Evolutionary conservation across 1,140 invertebrate species (phyloP), one percentile per base, ranked within the genome.

Genomic region (Lanistes nyassanus): DNA sequence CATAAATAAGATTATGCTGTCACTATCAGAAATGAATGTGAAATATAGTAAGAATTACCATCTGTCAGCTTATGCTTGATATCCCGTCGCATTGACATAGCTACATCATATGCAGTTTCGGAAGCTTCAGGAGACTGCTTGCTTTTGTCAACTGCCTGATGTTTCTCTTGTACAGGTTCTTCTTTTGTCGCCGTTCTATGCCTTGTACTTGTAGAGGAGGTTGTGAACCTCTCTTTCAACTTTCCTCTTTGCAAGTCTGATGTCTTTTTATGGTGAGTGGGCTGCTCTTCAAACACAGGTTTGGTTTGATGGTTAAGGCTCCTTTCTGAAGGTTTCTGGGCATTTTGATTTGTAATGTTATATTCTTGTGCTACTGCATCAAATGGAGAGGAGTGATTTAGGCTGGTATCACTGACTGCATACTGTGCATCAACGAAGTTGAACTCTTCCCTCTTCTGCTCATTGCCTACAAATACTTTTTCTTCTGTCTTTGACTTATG

Each of bases 61-160:
- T 6, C 37, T 21, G 21, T 65, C 31, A 39, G 60, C 29, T 75
- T 71, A 29, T 65, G 26, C 29, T 74, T 51, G 31, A 79, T 60
- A 62, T 81, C 66, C 65, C 36, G 55, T 39, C 83, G 75, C 11
- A 84, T 76, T 62, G 81, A 76, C 76, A 79, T 83, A 4, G 78
- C 81, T 9, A 69, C 55, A 26, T 82, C 78, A 77, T 79, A 83
- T 19, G 80, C 83, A 31, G 74, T 79, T 42, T 66, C 60, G 19
- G 58, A n/a, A 37, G 16, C 64, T 23, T 51, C 37, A 36, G 5
- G 31, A n/a, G 36, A 13, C 26, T 26, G 67, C 23, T 75, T 6
- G 4, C 36, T 72, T 62, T 34, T 23, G 11, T 58, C 16, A 23
- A n/a, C 13, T 67, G 19, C 0, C 56, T 26, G 11, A n/a, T 3